Base-by-base conservation (phyloP, 2,888 invertebrate genomes). In the Ephialtes manifestator region DNA sequence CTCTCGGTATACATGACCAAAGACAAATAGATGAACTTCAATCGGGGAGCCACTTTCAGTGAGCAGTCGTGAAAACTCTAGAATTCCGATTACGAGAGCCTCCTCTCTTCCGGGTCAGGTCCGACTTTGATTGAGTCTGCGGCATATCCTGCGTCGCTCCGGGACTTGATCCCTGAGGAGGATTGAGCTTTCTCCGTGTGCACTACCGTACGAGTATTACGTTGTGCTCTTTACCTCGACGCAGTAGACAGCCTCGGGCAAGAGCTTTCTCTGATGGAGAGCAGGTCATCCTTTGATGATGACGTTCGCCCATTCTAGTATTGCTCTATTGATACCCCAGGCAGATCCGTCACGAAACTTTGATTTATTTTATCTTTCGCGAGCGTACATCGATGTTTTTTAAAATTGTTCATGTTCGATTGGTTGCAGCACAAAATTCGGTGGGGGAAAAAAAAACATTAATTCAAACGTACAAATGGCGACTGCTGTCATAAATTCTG, bases 71-170 rank as follows among this genome's bases (percentile, higher is more conserved):
- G 76, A 71, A 80, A 83, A 70, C 63, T 80, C 63, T 28, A 20
- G 72, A 78, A 75, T 76, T 76, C 18, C 78, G 65, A 72, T 78
- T 68, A 78, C 51, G 55, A 51, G 67, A 68, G 51, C 68, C 67
- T 71, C 35, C 60, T 71, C 18, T 65, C 74, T 80, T 58, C 35
- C 39, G 68, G 28, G 53, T 76, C 70, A 81, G 63, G 79, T 71
- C 80, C 85, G 84, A 84, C 83, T 87, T 87, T 83, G 76, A 80
- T 81, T 76, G 80, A 81, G 79, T 81, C 79, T 75, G 77, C 72
- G 46, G 78, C 74, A 75, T 84, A 75, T 71, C 82, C 79, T 87
- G 88, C 86, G 88, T 79, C 87, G 78, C 71, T 65, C 5, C 60
- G 75, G 55, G 81, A 63, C 76, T 58, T 39, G 48, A 39, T 24